Evolutionary conservation across 35 echinoderm and acorn worm species (phyloP).

Genomic region (Holothuria glaberrima): DNA sequence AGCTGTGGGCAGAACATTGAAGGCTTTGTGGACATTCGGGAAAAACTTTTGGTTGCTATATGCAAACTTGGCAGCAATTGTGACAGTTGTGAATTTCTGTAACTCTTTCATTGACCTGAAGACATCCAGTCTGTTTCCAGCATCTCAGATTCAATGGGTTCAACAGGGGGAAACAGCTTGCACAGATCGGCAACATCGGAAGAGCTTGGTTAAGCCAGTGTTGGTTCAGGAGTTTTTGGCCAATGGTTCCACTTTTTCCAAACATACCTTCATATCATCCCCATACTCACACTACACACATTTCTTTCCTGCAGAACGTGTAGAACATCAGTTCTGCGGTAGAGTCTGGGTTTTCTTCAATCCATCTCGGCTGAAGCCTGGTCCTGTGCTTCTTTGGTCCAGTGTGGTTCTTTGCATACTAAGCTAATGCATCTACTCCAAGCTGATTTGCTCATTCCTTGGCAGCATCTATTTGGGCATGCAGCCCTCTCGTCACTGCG

Average conservation of each 20-base stretch:
- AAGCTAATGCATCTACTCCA: background rate
- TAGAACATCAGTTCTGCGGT: background rate
- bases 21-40: no score
- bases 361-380: background rate
- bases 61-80: no score
- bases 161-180: background rate
- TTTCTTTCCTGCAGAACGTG: background rate
- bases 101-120: background rate
- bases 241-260: background rate
- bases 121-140: background rate
- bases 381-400: background rate
- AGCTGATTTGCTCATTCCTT: background rate
- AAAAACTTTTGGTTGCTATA: background rate
- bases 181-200: background rate
- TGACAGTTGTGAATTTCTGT: no score
- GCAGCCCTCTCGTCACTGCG: no score
- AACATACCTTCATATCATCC: background rate
- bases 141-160: background rate
- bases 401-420: no score
- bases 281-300: background rate
- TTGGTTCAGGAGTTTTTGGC: background rate
- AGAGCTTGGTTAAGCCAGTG: background rate
- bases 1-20: no score
- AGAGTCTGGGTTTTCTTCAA: constrained; percentile 6
- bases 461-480: no score